Base-by-base conservation (phyloP, 2,797 vertebrate genomes). In the Sebastes itinus region DNA sequence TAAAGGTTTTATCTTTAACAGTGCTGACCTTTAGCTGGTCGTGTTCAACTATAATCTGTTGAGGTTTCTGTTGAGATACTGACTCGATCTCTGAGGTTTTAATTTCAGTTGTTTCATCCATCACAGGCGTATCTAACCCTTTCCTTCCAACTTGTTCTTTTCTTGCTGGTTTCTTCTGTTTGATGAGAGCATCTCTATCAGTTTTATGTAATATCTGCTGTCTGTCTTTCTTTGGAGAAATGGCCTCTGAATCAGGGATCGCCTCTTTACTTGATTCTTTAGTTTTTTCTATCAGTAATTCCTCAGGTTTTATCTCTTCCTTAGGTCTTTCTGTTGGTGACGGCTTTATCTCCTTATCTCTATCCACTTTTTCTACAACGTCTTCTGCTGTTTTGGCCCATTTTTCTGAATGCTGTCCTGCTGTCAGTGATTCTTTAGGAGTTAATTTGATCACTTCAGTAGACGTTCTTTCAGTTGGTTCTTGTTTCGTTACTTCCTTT, bases 1-100 rank as follows among this genome's bases (percentile, higher is more conserved):
- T 80, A 28, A 22, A 68, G n/a, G 60, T 69, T 61, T 54, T 8
- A 64, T 74, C n/a, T 76, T 28, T 69, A 38, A 82, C n/a, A 28
- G 9, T 35, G 7, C 30, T 72, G 11, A 68, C 14, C 3, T 46
- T 81, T 1, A 74, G 4, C 8, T 78, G 49, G 5, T 55, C 52
- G 58, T 28, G 32, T 49, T 78, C 49, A 14, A 60, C 28, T 8
- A 32, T 1, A 2, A 65, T 28, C 5, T 49, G 12, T 52, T 49
- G 6, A 55, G 27, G 28, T 72, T 67, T 64, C 16, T 75, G 14
- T 65, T 27, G 46, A 60, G 22, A 46, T 55, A 32, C 6, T 54
- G n/a, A 33, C 1, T 58, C 5, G 0, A 1, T 68, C 5, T 54
- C 55, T 63, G 25, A 18, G 11, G 1, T 1, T 8, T 28, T 9